phyloP scores from a whole-genome alignment of 2,113 vertebrate genomes.

The Dasypus novemcinctus region DNA sequence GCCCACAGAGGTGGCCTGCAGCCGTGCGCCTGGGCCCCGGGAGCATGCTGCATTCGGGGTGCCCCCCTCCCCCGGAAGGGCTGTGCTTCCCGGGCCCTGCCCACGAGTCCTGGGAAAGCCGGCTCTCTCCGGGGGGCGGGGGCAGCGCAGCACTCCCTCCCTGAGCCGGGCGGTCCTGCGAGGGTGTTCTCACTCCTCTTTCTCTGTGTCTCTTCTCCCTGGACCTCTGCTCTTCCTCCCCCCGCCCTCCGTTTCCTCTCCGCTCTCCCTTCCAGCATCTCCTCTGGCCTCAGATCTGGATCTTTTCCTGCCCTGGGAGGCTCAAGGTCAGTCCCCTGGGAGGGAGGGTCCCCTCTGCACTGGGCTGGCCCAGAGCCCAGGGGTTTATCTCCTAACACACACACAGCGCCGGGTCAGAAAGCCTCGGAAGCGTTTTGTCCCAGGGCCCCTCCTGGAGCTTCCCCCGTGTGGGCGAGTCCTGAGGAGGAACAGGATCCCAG shows the following conservation, averaged over 20 bases:
- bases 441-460: not conserved
- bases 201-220: slow-evolving; percentile 75
- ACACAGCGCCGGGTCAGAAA: not conserved
- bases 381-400: not conserved
- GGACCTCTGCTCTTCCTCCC: slow-evolving; percentile 69
- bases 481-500: not conserved
- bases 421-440: not conserved
- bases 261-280: slow-evolving; percentile 87
- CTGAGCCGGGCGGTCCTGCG: slow-evolving; percentile 16
- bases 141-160: slow-evolving; percentile 23
- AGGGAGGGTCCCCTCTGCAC: slow-evolving; percentile 41
- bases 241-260: slow-evolving; percentile 68
- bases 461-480: not conserved
- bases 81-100: not conserved
- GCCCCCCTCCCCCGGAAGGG: not conserved
- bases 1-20: rapidly evolving
- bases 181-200: slow-evolving; percentile 66
- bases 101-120: not conserved
- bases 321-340: slow-evolving; percentile 90
- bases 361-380: not conserved
- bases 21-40: not conserved
- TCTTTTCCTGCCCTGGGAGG: slow-evolving; percentile 91
- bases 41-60: not conserved
- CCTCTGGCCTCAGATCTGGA: slow-evolving; percentile 93
- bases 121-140: not conserved